A percentile compares a stretch with the other conserved stretches of the same genome.
Evolutionary conservation across 2,888 invertebrate genomes (phyloP).

Genomic region (Eilema griseolum): DNA sequence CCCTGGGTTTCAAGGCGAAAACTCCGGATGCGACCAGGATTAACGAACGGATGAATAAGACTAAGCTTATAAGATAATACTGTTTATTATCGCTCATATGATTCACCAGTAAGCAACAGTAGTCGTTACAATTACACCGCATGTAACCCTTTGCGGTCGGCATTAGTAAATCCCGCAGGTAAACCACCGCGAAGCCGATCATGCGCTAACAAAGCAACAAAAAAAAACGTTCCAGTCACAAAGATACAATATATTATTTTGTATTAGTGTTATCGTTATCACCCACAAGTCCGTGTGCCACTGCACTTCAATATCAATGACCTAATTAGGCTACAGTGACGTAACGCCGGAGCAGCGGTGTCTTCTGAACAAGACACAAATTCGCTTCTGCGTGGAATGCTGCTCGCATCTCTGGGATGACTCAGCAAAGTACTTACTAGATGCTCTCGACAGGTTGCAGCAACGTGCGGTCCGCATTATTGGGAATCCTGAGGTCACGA

Average conservation of each 20-base stretch:
- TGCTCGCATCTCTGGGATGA: too few relatives aligned
- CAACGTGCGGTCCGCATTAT: too few relatives aligned
- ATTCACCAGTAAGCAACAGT: background rate
- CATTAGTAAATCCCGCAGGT: background rate
- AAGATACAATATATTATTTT: constrained; percentile 12
- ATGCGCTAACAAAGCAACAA: constrained; percentile 5
- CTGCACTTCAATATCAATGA: constrained; percentile 17
- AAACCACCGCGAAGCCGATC: constrained; percentile 3
- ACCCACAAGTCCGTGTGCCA: constrained; percentile 11
- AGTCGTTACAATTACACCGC: background rate
- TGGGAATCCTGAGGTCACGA: too few relatives aligned
- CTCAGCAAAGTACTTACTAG: too few relatives aligned
- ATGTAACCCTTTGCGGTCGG: background rate
- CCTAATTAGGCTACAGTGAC: constrained; percentile 17
- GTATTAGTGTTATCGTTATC: constrained; percentile 20
- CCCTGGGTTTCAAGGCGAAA: too few relatives aligned
- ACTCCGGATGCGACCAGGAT: too few relatives aligned
- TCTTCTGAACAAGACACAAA: too few relatives aligned
- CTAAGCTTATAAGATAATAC: too few relatives aligned
- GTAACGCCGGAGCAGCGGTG: too few relatives aligned
- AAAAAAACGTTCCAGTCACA: constrained; percentile 2
- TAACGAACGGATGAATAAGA: too few relatives aligned
- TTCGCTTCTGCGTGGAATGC: too few relatives aligned
- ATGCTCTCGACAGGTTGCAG: too few relatives aligned
- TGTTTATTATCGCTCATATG: background rate